phyloP scores from a whole-genome alignment of 2,797 vertebrate genomes.

The Crypturellus tataupa region DNA sequence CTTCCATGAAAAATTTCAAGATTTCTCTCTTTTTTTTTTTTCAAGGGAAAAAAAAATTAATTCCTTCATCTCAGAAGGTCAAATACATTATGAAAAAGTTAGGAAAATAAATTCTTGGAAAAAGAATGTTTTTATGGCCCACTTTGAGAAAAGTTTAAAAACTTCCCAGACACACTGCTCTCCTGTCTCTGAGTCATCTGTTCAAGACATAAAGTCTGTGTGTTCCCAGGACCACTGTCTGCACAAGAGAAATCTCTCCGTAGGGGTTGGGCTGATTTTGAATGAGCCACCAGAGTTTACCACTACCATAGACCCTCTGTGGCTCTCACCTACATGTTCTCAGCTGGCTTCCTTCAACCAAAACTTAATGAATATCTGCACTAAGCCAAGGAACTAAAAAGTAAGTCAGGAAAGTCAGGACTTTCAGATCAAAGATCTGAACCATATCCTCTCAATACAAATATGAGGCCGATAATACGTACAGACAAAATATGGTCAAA shows the following conservation, averaged over 20 bases:
- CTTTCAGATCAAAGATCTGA: background rate
- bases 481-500: background rate
- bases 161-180: background rate
- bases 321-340: background rate
- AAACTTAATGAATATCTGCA: background rate
- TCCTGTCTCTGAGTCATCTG: background rate
- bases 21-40: constrained; percentile 26
- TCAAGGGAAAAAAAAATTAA: background rate
- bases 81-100: constrained; percentile 56
- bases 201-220: rapidly evolving
- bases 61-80: constrained; percentile 35
- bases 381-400: no score
- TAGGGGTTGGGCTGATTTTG: background rate
- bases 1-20: constrained; percentile 55
- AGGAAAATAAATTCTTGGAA: constrained; percentile 35
- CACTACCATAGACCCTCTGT: background rate
- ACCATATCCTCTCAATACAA: background rate
- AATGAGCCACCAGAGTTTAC: background rate
- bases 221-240: background rate
- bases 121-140: background rate
- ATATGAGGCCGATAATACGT: background rate
- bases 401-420: background rate
- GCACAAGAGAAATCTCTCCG: background rate
- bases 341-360: background rate
- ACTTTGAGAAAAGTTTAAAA: background rate